Base-by-base conservation (phyloP, 2,888 invertebrate species). In the Trichopria drosophilae region DNA sequence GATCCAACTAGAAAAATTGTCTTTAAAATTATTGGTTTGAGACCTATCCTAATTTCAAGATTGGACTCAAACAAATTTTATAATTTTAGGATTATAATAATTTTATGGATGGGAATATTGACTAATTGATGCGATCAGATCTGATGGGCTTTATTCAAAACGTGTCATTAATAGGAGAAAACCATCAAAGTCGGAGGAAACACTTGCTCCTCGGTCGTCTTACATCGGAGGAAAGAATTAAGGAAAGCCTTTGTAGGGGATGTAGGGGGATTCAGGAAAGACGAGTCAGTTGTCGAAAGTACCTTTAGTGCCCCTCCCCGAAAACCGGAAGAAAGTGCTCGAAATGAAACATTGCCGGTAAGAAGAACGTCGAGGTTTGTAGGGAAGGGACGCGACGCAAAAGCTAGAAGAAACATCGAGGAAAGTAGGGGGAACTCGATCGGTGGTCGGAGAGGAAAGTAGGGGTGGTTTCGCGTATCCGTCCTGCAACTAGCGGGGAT, bases 311-410 rank as follows among this genome's bases (percentile, higher is more conserved):
- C 65, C 63, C 65, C 62, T 60, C 63, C 62, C 64, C 59, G 58
- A n/a, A 60, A 64, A 62, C 59, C 53, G 62, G 63, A 65, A 65
- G 64, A 66, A 57, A 61, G 62, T 65, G 62, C 65, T 65, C 63
- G 65, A 67, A 68, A 68, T 67, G 66, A 71, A 71, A 69, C 67
- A 69, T 69, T 64, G 68, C 63, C 61, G 61, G 65, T 65, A 67
- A 69, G 69, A 69, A 65, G 66, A 66, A 65, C 62, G 66, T 57
- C 61, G 59, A 64, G 53, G 59, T 59, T 59, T 60, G 60, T 56
- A 44, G 36, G 50, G 23, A 4, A 47, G 55, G 52, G 43, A 39
- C 40, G 50, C 45, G 53, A 51, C 55, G 56, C 51, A 58, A 55
- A 50, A 40, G 36, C 24, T 26, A 48, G 41, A 36, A 45, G 34